phyloP scores from a whole-genome alignment of 2,113 vertebrate species.

The Ictalurus furcatus region DNA sequence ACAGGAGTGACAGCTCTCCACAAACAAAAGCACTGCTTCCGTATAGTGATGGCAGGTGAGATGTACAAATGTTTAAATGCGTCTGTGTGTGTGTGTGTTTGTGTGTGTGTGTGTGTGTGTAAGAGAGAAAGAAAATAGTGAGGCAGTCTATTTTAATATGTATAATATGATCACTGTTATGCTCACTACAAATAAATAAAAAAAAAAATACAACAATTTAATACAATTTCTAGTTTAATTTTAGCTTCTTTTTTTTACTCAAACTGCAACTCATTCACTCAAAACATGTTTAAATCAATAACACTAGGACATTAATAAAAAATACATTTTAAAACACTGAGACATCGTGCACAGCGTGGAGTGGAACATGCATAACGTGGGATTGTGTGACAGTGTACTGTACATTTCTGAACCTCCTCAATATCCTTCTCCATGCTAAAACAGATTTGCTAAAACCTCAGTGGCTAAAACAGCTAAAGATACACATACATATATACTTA shows the following conservation, averaged over 20 bases:
- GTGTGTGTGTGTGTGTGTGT: conserved; percentile 30
- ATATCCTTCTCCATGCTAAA: neutral
- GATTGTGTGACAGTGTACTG: neutral
- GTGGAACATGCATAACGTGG: neutral
- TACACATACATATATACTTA: conserved; percentile 61
- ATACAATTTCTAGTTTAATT: too few relatives aligned
- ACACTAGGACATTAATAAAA: neutral
- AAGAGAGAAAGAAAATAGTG: neutral
- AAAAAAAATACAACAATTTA: neutral
- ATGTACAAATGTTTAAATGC: conserved; percentile 21
- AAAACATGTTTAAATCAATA: neutral
- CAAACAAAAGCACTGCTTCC: conserved; percentile 50
- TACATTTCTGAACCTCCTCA: neutral
- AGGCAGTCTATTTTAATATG: neutral
- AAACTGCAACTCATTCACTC: neutral
- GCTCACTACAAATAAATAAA: neutral
- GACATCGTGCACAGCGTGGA: neutral
- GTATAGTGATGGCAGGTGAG: conserved; percentile 20
- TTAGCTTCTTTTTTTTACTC: neutral
- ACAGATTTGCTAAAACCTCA: neutral
- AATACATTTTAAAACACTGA: neutral
- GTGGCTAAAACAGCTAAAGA: conserved; percentile 37
- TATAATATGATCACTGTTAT: neutral
- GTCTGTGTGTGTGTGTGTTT: conserved; percentile 16
- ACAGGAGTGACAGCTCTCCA: conserved; percentile 67